phyloP scores from a whole-genome alignment of 2,888 invertebrate species.

The Noctua fimbriata region DNA sequence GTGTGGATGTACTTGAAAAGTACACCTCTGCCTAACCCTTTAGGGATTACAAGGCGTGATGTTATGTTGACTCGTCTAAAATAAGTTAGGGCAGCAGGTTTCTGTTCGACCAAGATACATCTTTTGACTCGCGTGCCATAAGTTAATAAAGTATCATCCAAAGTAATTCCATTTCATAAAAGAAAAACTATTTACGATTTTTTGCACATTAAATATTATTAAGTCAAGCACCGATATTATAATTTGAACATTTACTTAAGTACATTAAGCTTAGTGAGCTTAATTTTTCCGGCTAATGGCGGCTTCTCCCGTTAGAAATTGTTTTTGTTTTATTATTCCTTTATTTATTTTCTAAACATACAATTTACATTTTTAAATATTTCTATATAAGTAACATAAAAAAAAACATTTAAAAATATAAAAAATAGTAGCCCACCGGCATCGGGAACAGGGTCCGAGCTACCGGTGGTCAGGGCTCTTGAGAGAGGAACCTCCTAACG shows the following conservation, averaged over 20 bases:
- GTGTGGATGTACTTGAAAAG: not conserved
- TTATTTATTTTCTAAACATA: too few species aligned
- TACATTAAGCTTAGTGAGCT: conserved; percentile 24
- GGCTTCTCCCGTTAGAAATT: conserved; percentile 16
- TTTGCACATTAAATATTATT: conserved; percentile 23
- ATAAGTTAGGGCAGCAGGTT: not conserved
- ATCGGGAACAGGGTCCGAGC: too few species aligned
- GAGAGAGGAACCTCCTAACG: too few species aligned
- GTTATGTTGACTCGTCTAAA: not conserved
- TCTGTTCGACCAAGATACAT: not conserved
- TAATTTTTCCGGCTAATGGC: conserved; percentile 32
- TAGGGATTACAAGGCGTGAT: not conserved
- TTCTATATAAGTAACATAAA: too few species aligned
- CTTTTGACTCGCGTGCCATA: conserved; percentile 11
- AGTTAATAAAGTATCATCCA: conserved; percentile 5
- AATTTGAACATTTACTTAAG: conserved; percentile 23
- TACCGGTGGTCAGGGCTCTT: too few species aligned
- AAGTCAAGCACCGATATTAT: conserved; percentile 13
- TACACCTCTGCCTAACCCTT: not conserved
- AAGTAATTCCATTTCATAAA: conserved; percentile 8
- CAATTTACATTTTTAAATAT: too few species aligned
- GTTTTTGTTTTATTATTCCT: conserved; percentile 25
- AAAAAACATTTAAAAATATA: too few species aligned
- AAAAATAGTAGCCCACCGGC: too few species aligned
- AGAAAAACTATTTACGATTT: conserved; percentile 5